These are phyloP conservation scores for Hermetia illucens DNA, from an alignment of 1,140 invertebrate genomes.

Conservation along the genomic window DNA sequence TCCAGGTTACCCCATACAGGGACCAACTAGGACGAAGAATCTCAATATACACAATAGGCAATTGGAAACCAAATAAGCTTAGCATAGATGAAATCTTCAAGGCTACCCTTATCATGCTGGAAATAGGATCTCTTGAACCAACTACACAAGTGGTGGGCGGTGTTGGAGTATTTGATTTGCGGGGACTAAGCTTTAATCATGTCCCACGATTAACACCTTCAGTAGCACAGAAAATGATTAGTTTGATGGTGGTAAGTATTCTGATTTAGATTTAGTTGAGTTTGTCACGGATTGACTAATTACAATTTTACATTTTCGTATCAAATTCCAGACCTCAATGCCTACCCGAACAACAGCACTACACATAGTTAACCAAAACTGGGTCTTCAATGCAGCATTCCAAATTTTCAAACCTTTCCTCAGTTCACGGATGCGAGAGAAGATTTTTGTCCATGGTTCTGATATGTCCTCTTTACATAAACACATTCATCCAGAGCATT, in stretches of 20 bases:
- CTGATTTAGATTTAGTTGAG: conserved; percentile 1
- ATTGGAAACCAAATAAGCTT: conserved; percentile 55
- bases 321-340: conserved; percentile 44
- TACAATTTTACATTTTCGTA: conserved; percentile 7
- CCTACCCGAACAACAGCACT: conserved; percentile 57
- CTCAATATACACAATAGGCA: conserved; percentile 34
- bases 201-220: conserved; percentile 56
- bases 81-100: conserved; percentile 56
- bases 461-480: conserved; percentile 62
- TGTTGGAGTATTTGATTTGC: conserved; percentile 57
- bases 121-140: conserved; percentile 57
- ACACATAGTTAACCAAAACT: conserved; percentile 64
- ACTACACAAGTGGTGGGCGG: conserved; percentile 60
- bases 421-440: conserved; percentile 47
- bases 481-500: conserved; percentile 49
- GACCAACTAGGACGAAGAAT: conserved; percentile 43
- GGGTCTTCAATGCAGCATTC: conserved; percentile 64
- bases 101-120: conserved; percentile 51
- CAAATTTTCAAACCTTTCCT: conserved; percentile 62
- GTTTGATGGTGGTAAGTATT: conserved; percentile 46
- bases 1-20: conserved; percentile 56
- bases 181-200: conserved; percentile 51
- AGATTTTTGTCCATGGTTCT: conserved; percentile 59
- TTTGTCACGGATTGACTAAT: not conserved
- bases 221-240: conserved; percentile 45